These are phyloP conservation scores for Ceraclea dissimilis DNA, from an alignment of 2,888 invertebrate species.

Conservation along the genomic window DNA sequence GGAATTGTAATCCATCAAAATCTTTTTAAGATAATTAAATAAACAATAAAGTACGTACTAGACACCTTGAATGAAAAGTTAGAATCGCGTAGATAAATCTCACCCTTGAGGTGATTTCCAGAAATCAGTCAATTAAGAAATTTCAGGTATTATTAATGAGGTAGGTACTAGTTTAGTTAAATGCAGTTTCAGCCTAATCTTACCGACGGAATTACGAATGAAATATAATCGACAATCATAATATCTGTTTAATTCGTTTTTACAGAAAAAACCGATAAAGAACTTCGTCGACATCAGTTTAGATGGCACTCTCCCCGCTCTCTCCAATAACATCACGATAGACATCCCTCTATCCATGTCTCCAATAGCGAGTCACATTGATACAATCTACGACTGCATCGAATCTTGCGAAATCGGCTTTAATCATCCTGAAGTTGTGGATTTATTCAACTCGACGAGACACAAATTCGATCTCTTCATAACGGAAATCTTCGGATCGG, in stretches of 20 bases:
- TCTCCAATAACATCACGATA: conserved; percentile 34
- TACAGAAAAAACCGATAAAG: conserved; percentile 39
- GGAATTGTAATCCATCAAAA: too few relatives aligned
- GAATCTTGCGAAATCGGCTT: conserved; percentile 42
- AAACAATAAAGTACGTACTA: too few relatives aligned
- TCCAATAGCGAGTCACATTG: conserved; percentile 22
- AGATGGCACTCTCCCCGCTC: conserved; percentile 44
- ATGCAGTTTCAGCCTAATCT: too few relatives aligned
- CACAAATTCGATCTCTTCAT: conserved; percentile 38
- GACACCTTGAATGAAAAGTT: too few relatives aligned
- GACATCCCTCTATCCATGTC: conserved; percentile 23
- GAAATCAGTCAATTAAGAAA: too few relatives aligned
- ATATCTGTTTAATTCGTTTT: neutral
- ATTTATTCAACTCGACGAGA: conserved; percentile 37
- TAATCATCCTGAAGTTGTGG: conserved; percentile 36
- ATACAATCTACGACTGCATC: conserved; percentile 44
- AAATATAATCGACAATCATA: too few relatives aligned
- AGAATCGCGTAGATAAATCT: too few relatives aligned
- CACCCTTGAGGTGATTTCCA: too few relatives aligned
- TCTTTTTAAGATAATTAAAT: too few relatives aligned
- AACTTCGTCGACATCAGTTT: conserved; percentile 43
- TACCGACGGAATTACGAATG: too few relatives aligned
- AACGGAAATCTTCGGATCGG: conserved; percentile 43
- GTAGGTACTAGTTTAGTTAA: too few relatives aligned
- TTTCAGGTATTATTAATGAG: too few relatives aligned